A percentile compares a stretch with the other conserved stretches of the same genome.
Evolutionary conservation across 2,797 vertebrate genomes (phyloP).

Genomic region (Takifugu rubripes): DNA sequence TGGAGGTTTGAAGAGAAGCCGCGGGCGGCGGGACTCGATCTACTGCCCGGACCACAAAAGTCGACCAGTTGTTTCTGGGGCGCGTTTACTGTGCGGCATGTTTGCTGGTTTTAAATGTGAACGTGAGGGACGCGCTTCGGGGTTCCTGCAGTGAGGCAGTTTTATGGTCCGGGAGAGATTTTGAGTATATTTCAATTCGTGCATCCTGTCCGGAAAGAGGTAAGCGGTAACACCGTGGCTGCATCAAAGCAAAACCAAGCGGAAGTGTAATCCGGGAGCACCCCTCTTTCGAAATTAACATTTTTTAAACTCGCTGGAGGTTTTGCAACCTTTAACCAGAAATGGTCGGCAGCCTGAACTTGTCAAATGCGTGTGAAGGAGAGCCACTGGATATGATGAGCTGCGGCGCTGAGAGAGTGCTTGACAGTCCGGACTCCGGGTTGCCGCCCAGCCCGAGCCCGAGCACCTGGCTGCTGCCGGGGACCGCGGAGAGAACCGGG

Average conservation of each 20-base stretch:
- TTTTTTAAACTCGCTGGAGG: conserved; percentile 5
- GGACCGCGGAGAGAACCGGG: conserved; percentile 63
- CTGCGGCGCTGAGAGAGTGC: conserved; percentile 83
- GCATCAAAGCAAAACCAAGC: not conserved
- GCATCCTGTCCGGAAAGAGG: conserved; percentile 24
- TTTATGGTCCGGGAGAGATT: not conserved
- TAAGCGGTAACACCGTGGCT: conserved; percentile 8
- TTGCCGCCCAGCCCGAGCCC: conserved; percentile 89
- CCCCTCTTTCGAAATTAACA: conserved; percentile 26
- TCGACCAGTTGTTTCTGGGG: too few species aligned
- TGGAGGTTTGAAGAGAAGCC: conserved; percentile 48
- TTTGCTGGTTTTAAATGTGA: not conserved
- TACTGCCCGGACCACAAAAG: not conserved
- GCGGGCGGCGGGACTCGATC: conserved; percentile 22
- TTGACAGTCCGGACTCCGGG: conserved; percentile 94
- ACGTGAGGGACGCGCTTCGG: not conserved
- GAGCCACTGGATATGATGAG: conserved; percentile 85
- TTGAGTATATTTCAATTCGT: conserved; percentile 21
- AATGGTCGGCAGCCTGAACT: conserved; percentile 90
- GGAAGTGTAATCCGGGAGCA: conserved; percentile 17
- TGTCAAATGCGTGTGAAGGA: conserved; percentile 85
- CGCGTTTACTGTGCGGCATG: not conserved
- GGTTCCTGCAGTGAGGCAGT: not conserved
- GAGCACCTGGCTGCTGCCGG: conserved; percentile 79
- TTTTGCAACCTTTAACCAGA: conserved; percentile 47